phyloP scores from a whole-genome alignment of 1,140 invertebrate species.

The Dinoponera quadriceps region DNA sequence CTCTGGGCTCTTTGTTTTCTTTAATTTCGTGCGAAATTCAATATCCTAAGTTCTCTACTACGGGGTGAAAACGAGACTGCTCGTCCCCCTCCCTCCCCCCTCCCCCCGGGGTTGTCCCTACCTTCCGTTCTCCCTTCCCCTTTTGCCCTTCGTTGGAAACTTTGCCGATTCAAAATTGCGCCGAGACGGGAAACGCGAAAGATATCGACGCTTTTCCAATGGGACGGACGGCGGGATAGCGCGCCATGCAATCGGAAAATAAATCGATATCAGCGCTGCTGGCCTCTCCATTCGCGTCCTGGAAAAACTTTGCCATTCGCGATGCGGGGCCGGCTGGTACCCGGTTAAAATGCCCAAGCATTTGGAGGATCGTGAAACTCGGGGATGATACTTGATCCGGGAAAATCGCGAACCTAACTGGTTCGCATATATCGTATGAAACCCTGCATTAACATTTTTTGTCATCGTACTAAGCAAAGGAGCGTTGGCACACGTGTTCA shows the following conservation, averaged over 20 bases:
- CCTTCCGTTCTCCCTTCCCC: neutral
- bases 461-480: neutral
- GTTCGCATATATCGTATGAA: neutral
- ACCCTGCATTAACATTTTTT: neutral
- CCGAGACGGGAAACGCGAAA: slow-evolving; percentile 36
- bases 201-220: slow-evolving; percentile 41
- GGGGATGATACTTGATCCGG: neutral
- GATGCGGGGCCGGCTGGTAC: neutral
- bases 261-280: slow-evolving; percentile 46
- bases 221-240: slow-evolving; percentile 24
- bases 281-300: slow-evolving; percentile 17
- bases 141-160: slow-evolving; percentile 53
- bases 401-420: neutral
- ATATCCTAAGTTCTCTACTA: slow-evolving; percentile 66
- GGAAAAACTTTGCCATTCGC: slow-evolving; percentile 43
- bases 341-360: neutral
- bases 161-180: slow-evolving; percentile 60
- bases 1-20: slow-evolving; percentile 72
- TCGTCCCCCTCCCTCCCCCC: no score
- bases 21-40: slow-evolving; percentile 74
- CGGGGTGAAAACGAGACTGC: slow-evolving; percentile 65
- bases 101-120: slow-evolving; percentile 2
- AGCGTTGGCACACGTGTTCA: neutral
- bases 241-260: slow-evolving; percentile 39
- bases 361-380: neutral